These are phyloP conservation scores for Colaptes auratus DNA, from an alignment of 2,113 vertebrate species.

Conservation along the genomic window DNA sequence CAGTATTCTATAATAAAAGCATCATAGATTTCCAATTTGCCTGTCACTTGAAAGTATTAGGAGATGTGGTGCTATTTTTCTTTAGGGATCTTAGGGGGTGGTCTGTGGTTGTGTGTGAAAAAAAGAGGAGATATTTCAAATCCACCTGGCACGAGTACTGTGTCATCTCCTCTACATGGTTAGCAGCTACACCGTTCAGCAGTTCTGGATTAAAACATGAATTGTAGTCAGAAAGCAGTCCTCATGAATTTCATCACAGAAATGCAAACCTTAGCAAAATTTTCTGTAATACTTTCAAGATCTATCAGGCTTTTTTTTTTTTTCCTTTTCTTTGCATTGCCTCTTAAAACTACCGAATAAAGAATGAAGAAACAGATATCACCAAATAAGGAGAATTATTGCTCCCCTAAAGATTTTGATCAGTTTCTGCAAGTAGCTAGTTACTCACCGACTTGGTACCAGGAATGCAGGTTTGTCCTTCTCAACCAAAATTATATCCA, in stretches of 20 bases:
- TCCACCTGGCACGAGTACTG: neutral
- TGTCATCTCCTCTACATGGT: neutral
- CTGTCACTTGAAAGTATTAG: conserved; percentile 27
- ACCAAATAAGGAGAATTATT: neutral
- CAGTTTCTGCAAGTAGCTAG: neutral
- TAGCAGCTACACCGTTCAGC: neutral
- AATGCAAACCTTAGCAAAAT: neutral
- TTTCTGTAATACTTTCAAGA: neutral
- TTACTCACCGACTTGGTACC: neutral
- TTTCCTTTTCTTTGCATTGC: neutral
- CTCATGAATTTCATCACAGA: conserved; percentile 2
- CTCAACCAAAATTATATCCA: neutral
- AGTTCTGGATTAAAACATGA: neutral
- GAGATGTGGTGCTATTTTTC: neutral
- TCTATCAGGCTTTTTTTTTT: neutral
- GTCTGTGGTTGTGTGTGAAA: neutral
- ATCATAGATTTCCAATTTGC: conserved; percentile 47
- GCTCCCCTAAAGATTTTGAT: neutral
- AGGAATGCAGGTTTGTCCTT: neutral
- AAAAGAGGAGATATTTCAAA: conserved; percentile 13
- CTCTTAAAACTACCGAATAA: neutral
- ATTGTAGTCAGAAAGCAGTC: neutral
- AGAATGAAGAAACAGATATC: neutral
- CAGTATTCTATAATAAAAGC: conserved; percentile 39
- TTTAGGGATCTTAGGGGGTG: neutral